phyloP scores from a whole-genome alignment of 2,888 invertebrate species.

The Eilema griseolum region DNA sequence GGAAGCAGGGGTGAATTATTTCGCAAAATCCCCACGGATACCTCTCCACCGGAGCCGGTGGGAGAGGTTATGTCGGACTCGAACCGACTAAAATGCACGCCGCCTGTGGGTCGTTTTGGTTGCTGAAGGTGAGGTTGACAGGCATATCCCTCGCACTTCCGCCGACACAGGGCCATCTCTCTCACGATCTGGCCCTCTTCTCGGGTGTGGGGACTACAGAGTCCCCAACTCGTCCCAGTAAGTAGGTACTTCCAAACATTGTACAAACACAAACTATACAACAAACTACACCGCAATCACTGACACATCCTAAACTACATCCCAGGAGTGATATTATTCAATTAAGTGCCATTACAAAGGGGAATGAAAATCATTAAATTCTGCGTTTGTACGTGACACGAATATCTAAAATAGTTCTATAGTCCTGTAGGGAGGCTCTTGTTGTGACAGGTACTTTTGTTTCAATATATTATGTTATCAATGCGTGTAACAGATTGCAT shows the following conservation, averaged over 20 bases:
- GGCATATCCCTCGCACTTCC: too few species aligned
- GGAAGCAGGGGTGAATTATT: too few species aligned
- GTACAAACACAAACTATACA: conserved; percentile 10
- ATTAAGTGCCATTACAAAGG: conserved; percentile 44
- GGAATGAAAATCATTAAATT: conserved; percentile 47
- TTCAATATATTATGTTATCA: conserved; percentile 29
- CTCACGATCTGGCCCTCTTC: too few species aligned
- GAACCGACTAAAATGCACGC: too few species aligned
- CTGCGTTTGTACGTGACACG: conserved; percentile 36
- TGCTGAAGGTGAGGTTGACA: too few species aligned
- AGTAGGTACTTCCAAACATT: not conserved
- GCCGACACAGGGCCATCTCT: too few species aligned
- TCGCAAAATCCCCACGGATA: too few species aligned
- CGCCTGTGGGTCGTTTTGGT: too few species aligned
- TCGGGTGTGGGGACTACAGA: too few species aligned
- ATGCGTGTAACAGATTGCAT: conserved; percentile 28
- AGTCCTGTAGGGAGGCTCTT: conserved; percentile 23
- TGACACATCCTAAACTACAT: conserved; percentile 29
- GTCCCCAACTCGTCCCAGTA: too few species aligned
- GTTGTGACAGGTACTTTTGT: conserved; percentile 42
- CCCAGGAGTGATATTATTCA: conserved; percentile 59
- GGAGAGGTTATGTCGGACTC: too few species aligned
- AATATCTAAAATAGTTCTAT: conserved; percentile 45
- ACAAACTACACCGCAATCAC: conserved; percentile 14
- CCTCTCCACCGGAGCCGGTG: too few species aligned